Conservation (phyloP, 2,888 invertebrate genomes). For the Empis stercorea region DNA sequence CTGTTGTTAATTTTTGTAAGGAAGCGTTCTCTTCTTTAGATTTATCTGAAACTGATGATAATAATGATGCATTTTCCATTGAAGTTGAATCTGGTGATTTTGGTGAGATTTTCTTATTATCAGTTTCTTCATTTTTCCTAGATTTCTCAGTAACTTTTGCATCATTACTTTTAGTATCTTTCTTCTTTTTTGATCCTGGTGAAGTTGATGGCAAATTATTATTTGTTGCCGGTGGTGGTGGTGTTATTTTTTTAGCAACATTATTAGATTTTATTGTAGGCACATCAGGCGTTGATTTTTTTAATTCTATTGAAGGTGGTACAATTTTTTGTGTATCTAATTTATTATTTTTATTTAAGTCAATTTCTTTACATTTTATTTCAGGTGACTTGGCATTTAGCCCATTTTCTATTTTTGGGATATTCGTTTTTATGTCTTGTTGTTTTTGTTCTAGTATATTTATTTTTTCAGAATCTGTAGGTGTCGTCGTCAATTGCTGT, state of each 20-base stretch:
- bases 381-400: conserved; percentile 34
- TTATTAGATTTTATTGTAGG: conserved; percentile 1
- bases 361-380: conserved; percentile 15
- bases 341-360: conserved; percentile 8
- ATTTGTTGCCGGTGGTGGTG: background rate
- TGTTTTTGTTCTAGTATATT: conserved; percentile 11
- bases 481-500: conserved; percentile 10
- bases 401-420: conserved; percentile 33
- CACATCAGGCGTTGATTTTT: background rate
- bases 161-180: background rate
- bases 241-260: conserved; percentile 1
- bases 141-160: background rate
- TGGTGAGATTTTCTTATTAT: background rate
- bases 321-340: background rate
- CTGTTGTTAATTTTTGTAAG: conserved; percentile 15
- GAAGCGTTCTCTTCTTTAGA: conserved; percentile 10
- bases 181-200: background rate
- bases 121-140: background rate
- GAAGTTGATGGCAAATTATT: background rate
- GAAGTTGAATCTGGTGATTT: too few species aligned
- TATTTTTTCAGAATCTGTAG: conserved; percentile 14
- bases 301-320: background rate
- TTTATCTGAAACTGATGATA: too few species aligned
- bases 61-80: too few species aligned
- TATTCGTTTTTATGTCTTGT: conserved; percentile 14